Evolutionary conservation across 92 coral and sea anemone species (phyloP).

Genomic region (Siderastrea siderea): DNA sequence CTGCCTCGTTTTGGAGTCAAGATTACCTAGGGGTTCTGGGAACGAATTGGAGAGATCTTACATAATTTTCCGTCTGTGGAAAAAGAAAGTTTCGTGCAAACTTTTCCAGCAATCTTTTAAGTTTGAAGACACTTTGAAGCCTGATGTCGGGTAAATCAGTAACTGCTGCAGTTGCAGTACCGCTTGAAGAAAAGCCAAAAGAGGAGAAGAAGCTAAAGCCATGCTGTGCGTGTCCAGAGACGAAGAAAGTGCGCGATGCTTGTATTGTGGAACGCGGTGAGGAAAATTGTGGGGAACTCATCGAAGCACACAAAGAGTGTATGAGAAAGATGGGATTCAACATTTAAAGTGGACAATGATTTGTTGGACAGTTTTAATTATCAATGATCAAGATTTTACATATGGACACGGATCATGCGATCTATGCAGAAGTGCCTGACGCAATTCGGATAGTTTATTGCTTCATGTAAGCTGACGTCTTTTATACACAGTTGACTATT

Average conservation of each 20-base stretch:
- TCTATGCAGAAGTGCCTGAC: background rate
- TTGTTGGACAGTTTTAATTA: background rate
- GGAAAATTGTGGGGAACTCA: conserved; percentile 85
- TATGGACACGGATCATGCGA: background rate
- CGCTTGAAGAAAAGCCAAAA: conserved; percentile 75
- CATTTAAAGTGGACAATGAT: conserved; percentile 34
- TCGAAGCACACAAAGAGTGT: conserved; percentile 96
- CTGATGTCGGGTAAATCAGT: conserved; percentile 59
- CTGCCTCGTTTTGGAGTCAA: conserved; percentile 62
- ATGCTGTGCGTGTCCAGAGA: conserved; percentile 98
- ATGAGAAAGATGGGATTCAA: conserved; percentile 96
- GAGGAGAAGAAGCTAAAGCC: conserved; percentile 87
- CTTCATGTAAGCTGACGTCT: background rate
- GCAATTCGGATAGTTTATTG: background rate
- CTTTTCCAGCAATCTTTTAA: background rate
- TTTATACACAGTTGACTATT: background rate
- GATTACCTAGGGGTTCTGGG: background rate
- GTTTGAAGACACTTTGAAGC: background rate
- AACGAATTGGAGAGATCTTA: conserved; percentile 6
- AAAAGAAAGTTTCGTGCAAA: background rate
- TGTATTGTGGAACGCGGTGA: conserved; percentile 97
- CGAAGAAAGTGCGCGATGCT: conserved; percentile 91
- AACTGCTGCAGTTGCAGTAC: conserved; percentile 17
- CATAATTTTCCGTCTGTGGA: background rate
- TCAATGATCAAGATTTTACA: background rate